These are phyloP conservation scores for Addax nasomaculatus DNA, from an alignment of 2,113 vertebrate genomes.

Conservation along the genomic window DNA sequence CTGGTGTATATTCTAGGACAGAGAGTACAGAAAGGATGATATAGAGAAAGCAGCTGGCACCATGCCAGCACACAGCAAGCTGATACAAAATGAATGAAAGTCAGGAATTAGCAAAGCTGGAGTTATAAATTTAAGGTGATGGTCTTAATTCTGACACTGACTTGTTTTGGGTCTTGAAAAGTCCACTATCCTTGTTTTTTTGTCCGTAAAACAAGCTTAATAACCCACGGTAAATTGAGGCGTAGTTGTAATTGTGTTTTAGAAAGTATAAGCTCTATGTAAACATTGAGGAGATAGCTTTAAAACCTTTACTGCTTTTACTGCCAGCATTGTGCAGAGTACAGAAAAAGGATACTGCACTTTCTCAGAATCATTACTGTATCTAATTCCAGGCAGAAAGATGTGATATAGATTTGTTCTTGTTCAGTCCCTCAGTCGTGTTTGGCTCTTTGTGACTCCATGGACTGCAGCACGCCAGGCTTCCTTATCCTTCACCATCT, in stretches of 20 bases:
- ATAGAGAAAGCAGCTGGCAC: neutral
- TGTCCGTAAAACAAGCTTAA: neutral
- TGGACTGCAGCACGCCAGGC: neutral
- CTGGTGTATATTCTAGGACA: neutral
- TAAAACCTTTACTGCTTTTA: neutral
- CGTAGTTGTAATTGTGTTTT: neutral
- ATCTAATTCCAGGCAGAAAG: neutral
- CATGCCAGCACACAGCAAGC: neutral
- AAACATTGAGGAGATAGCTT: neutral
- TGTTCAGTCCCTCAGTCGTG: neutral
- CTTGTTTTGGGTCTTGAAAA: neutral
- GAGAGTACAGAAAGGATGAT: neutral
- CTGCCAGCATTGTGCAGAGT: neutral
- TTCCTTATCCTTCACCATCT: neutral
- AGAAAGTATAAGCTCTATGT: neutral
- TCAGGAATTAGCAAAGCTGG: neutral
- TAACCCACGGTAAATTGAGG: neutral
- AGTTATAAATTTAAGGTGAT: neutral
- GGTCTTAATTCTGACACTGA: neutral
- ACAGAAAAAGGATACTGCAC: neutral
- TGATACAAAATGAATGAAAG: neutral
- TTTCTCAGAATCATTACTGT: neutral
- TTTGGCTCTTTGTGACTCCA: neutral
- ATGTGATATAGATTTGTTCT: neutral
- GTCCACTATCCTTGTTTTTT: neutral